Evolutionary conservation across 2,797 vertebrate species (phyloP).

Genomic region (Lepilemur septentrionalis): DNA sequence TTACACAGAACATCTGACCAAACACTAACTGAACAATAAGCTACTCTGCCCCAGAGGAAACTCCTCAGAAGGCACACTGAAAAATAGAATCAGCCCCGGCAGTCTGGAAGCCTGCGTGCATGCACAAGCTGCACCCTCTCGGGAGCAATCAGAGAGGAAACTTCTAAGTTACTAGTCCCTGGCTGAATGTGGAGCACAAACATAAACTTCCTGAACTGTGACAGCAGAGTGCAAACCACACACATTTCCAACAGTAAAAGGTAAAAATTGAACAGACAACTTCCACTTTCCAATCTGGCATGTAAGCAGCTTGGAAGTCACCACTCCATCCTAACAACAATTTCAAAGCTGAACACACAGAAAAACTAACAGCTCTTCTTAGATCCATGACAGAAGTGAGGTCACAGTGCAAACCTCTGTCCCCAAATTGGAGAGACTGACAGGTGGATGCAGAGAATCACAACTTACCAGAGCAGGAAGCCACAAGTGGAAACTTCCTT

Average conservation of each 20-base stretch:
- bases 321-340: background rate
- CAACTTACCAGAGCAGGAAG: background rate
- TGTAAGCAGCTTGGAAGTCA: background rate
- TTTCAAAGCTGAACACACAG: background rate
- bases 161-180: background rate
- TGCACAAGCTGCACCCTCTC: background rate
- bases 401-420: background rate
- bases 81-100: background rate
- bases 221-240: background rate
- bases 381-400: background rate
- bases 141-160: background rate
- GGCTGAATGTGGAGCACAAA: background rate
- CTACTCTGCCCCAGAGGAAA: background rate
- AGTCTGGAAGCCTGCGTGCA: background rate
- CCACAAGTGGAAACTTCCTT: background rate
- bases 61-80: background rate
- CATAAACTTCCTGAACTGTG: background rate
- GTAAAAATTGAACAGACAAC: background rate
- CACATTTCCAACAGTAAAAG: background rate
- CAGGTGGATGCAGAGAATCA: background rate
- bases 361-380: background rate
- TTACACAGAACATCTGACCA: background rate
- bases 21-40: background rate
- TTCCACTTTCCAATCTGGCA: background rate
- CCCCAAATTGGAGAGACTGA: background rate